Conservation (phyloP, 1,140 invertebrate species). For the Plectrocnemia conspersa region DNA sequence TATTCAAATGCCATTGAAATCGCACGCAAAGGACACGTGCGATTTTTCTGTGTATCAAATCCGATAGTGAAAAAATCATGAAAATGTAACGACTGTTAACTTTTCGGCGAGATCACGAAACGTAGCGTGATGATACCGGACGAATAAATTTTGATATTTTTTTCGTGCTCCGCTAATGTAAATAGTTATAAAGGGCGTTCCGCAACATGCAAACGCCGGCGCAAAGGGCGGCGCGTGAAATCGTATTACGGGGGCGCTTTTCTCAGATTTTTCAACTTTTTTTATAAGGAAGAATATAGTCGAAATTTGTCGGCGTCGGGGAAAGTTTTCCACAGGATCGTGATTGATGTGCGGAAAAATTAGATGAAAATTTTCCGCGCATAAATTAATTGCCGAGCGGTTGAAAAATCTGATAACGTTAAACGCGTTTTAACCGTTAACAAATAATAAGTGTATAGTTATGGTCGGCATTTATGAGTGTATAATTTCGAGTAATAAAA, state of each 20-base stretch:
- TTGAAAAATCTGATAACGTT: no score
- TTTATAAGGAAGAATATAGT: no score
- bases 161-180: conserved; percentile 15
- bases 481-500: no score
- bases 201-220: conserved; percentile 23
- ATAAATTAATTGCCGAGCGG: no score
- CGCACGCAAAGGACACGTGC: neutral
- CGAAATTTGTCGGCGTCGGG: no score
- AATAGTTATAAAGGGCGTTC: conserved; percentile 18
- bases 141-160: conserved; percentile 19
- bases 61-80: conserved; percentile 7
- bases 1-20: neutral
- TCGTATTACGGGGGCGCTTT: conserved; percentile 25
- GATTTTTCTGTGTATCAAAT: neutral
- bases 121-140: conserved; percentile 20
- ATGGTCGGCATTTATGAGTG: no score
- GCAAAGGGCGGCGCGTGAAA: conserved; percentile 15
- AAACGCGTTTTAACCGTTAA: no score
- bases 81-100: conserved; percentile 7
- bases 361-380: no score
- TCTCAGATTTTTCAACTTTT: no score
- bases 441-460: no score
- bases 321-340: no score
- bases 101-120: conserved; percentile 9
- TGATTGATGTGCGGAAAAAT: no score